phyloP scores from a whole-genome alignment of 2,797 vertebrate species.

The Thamnophis elegans region DNA sequence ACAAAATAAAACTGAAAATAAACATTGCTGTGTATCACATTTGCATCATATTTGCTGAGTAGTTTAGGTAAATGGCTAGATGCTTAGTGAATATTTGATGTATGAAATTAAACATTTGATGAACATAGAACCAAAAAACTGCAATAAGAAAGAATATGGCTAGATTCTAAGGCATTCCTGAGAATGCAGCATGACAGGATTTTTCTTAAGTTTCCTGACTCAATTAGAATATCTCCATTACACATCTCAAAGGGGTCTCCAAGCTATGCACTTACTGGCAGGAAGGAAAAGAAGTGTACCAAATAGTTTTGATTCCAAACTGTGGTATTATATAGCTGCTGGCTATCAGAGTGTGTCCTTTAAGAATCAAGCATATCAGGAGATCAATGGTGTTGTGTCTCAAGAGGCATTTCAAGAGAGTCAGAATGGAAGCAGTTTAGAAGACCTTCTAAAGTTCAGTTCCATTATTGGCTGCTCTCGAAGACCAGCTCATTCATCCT shows the following conservation, averaged over 20 bases:
- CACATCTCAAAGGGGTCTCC: neutral
- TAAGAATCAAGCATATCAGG: neutral
- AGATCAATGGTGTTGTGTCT: neutral
- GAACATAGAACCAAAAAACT: neutral
- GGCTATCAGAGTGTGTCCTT: neutral
- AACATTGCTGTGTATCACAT: neutral
- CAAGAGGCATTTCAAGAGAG: neutral
- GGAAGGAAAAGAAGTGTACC: neutral
- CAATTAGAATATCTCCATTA: neutral
- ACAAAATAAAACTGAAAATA: neutral
- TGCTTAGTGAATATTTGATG: conserved; percentile 40
- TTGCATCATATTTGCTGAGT: neutral
- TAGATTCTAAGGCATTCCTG: neutral
- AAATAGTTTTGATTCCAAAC: neutral
- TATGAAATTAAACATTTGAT: conserved; percentile 13
- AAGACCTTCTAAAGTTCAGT: neutral
- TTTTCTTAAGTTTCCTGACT: neutral
- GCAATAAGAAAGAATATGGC: neutral
- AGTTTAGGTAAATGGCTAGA: conserved; percentile 22
- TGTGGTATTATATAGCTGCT: neutral
- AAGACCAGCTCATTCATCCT: neutral
- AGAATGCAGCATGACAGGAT: neutral
- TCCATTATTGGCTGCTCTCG: neutral
- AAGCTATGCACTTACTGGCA: neutral
- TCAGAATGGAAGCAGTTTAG: neutral